These are phyloP conservation scores for Trididemnum clinides DNA, from an alignment of 23 tunicate species.

Conservation along the genomic window DNA sequence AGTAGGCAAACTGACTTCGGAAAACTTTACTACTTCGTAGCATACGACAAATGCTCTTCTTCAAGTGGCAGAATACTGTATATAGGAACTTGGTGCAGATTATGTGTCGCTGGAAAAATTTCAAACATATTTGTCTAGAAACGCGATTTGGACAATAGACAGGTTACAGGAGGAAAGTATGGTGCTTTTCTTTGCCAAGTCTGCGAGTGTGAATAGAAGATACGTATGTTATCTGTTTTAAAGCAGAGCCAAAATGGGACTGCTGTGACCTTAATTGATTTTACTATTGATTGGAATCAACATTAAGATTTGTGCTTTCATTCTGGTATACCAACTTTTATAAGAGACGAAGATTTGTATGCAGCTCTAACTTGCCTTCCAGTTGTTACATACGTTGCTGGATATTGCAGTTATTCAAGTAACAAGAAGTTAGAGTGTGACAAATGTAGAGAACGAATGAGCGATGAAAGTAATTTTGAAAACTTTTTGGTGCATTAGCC, in stretches of 20 bases:
- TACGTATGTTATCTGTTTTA: neutral
- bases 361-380: neutral
- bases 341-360: neutral
- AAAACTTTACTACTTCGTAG: neutral
- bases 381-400: conserved; percentile 12
- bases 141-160: conserved; percentile 21
- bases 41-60: conserved; percentile 26
- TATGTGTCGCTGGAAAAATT: conserved; percentile 19
- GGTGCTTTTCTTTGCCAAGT: conserved; percentile 10
- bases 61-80: conserved; percentile 22
- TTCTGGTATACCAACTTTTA: no score
- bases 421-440: conserved; percentile 11
- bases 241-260: neutral
- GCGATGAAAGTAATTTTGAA: neutral
- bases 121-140: conserved; percentile 26
- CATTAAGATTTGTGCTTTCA: no score
- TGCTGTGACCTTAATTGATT: neutral
- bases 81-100: conserved; percentile 14
- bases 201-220: conserved; percentile 18
- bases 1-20: neutral
- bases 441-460: neutral
- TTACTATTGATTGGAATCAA: conserved; percentile 8
- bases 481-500: conserved; percentile 8
- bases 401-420: conserved; percentile 22
- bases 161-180: conserved; percentile 21